Conservation (phyloP, 2,888 invertebrate species). For the Gymnoscelis rufifasciata region DNA sequence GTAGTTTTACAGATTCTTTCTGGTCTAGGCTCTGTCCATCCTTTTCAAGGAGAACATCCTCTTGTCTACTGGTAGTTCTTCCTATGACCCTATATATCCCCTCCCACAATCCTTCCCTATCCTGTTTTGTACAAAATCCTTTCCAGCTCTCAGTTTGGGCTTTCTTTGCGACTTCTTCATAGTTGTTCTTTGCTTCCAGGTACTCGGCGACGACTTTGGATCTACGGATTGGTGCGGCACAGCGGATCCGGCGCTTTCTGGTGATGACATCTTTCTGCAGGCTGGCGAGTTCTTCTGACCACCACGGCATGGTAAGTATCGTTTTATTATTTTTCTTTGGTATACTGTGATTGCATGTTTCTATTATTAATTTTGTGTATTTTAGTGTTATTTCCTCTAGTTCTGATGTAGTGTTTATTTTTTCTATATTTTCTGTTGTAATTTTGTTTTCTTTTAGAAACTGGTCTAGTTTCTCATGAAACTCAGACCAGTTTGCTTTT, state of each 20-base stretch:
- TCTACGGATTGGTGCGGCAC: conserved; percentile 4
- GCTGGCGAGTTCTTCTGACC: not conserved
- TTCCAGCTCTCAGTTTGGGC: too few relatives aligned
- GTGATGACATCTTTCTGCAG: not conserved
- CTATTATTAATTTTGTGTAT: conserved; percentile 1
- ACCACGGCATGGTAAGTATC: too few relatives aligned
- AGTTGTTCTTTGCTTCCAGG: too few relatives aligned
- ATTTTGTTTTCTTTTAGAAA: not conserved
- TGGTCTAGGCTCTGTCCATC: not conserved
- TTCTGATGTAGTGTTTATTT: too few relatives aligned
- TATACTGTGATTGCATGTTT: conserved; percentile 5
- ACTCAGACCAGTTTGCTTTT: too few relatives aligned
- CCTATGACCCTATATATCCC: not conserved
- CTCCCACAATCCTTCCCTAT: conserved; percentile 14
- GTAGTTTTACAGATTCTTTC: not conserved
- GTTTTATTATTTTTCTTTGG: not conserved
- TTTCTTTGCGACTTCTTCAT: too few relatives aligned
- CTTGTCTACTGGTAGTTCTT: not conserved
- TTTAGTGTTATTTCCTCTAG: not conserved
- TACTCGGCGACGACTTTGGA: too few relatives aligned
- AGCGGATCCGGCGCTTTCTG: too few relatives aligned
- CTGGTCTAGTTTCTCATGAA: not conserved
- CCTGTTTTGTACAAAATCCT: conserved; percentile 4
- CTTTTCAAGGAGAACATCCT: not conserved
- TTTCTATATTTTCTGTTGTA: not conserved